Evolutionary conservation across 1,140 invertebrate species (phyloP), one percentile per base, ranked within the genome.

Genomic region (Acromyrmex charruanus): DNA sequence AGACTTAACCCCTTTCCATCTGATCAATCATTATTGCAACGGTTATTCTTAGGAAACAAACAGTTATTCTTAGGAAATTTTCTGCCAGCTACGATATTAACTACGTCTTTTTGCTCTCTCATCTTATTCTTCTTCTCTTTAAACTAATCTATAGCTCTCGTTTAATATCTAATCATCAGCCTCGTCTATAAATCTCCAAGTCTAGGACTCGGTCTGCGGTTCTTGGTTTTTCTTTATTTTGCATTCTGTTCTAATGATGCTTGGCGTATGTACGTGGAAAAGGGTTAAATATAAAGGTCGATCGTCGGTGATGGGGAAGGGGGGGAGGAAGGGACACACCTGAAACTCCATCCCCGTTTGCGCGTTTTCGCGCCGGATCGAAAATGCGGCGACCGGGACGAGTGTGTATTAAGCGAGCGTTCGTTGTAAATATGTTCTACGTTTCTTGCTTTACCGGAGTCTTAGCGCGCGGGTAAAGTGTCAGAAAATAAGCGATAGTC

Each of bases 401-500:
- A 72, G 53, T 35, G 68, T 28, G 39, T 51, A 31, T 59, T 66
- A 84, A 85, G 55, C 79, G 79, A 77, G 82, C 88, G 88, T 90
- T 93, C 92, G 92, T 93, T 93, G 92, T 93, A 92, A 69, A 92
- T 82, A 88, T 85, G 82, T 87, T 90, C 88, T 90, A 89, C 77
- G 55, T 51, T 69, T 21, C 79, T 91, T 84, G 87, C 86, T 93
- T 90, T 86, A 86, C 87, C 90, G 86, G 58, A 66, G 72, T 88
- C 39, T 84, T 90, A 86, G 88, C 86, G 80, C 88, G 89, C 87
- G 88, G 90, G 89, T 92, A 91, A 92, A 93, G 87, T 92, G 87
- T 93, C 92, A 90, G 93, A 93, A 93, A 93, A 93, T 93, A 93
- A 93, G 93, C 92, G 91, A 93, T 89, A 92, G 93, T 93, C 91